These are phyloP conservation scores for Camelus dromedarius DNA, from an alignment of 2,113 vertebrate species.

Conservation along the genomic window DNA sequence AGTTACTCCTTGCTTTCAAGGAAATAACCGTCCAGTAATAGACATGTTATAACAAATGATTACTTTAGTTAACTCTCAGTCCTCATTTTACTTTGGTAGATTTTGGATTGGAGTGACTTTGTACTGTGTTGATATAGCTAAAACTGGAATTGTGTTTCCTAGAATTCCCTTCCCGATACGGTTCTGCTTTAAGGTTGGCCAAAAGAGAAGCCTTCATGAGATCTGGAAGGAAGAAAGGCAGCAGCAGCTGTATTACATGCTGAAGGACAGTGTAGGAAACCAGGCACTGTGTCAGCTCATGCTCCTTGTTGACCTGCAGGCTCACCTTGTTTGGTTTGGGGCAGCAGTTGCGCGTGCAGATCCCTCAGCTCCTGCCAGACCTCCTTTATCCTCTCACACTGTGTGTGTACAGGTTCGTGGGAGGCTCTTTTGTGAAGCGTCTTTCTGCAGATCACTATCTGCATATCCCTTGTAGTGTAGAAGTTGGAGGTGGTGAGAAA, in stretches of 20 bases:
- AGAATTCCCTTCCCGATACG: neutral
- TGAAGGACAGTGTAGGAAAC: neutral
- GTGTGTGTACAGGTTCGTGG: neutral
- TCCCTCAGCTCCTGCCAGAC: neutral
- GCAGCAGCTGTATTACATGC: neutral
- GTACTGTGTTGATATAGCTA: neutral
- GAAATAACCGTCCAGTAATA: neutral
- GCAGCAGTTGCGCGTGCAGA: neutral
- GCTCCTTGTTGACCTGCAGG: neutral
- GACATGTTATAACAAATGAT: neutral
- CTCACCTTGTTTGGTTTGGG: neutral
- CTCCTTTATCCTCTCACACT: neutral
- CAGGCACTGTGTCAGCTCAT: neutral
- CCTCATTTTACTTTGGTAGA: neutral
- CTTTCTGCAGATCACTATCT: neutral
- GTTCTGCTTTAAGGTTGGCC: neutral
- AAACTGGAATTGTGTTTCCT: neutral
- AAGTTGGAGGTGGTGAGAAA: neutral
- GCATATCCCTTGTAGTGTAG: neutral
- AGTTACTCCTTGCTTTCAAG: neutral
- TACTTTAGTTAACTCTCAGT: neutral
- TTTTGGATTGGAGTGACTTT: neutral
- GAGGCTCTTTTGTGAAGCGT: neutral
- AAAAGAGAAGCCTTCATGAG: neutral
- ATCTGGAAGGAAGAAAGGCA: neutral